Evolutionary conservation across 2,113 vertebrate species (phyloP), one percentile per base, ranked within the genome.

Genomic region (Nannobrachium achirus): DNA sequence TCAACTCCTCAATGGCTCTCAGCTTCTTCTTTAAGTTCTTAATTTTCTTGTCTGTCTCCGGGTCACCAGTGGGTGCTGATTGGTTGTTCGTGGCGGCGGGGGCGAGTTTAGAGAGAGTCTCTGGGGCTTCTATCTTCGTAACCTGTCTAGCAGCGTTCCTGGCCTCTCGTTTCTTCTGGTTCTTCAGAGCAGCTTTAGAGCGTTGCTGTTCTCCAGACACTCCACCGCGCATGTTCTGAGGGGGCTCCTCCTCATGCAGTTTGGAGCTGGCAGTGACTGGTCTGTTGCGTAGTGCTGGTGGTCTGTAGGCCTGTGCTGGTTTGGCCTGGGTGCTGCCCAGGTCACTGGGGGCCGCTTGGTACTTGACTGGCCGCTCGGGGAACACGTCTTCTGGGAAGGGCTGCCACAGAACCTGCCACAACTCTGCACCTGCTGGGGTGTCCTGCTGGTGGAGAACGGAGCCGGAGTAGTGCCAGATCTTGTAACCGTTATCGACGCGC

Each of bases 1-100:
- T 99, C 75, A 99, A 86, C 78, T 99, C 96, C 49, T 98, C 96
- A 1, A 99, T 99, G 55, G 97, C 96, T 86, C 96, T 98, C 8
- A 99, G 89, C 89, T 99, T 99, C 98, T 99, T 99, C 90, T 92
- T 99, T 14, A 99, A 74, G 69, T 97, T 98, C 90, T 95, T 99
- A 39, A 99, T 95, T 88, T 98, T 99, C 90, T 95, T 99, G 83
- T 99, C 96, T 0, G 78, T 80, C 51, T 98, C 97, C 0, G 95
- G 94, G 62, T 98, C 95, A 10, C 95, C 95, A 0, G 92, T 76
- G 0, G 71, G 2, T 0, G 83, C 80, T 40, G 91, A 83, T 57
- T 78, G 46, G 20, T 69, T 42, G n/a, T 58, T 85, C 6, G 25
- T 33, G 25, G 25, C 25, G 25, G 25, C 25, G 25, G 25, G 25